phyloP scores from a whole-genome alignment of 2,797 vertebrate species.

The Huso huso region DNA sequence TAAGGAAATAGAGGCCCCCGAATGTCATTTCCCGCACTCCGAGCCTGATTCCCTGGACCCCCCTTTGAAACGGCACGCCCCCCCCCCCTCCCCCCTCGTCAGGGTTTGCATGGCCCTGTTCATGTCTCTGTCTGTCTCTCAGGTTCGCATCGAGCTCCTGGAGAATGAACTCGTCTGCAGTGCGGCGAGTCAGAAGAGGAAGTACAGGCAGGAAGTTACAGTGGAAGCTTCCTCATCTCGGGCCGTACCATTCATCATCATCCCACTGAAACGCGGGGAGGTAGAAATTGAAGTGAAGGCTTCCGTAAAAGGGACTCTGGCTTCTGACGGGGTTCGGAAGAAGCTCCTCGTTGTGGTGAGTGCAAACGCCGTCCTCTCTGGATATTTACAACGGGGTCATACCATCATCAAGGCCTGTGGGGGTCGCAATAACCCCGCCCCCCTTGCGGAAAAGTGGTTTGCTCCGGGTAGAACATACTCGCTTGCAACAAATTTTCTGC shows the following conservation, averaged over 20 bases:
- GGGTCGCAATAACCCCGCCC: no score
- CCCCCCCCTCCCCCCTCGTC: background rate
- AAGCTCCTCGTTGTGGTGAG: constrained; percentile 74
- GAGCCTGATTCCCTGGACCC: background rate
- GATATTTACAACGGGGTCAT: no score
- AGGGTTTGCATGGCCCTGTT: background rate
- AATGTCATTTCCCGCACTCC: background rate
- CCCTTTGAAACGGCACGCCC: no score
- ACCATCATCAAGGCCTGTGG: no score
- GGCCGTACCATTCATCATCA: constrained; percentile 62
- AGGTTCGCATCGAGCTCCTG: constrained; percentile 69
- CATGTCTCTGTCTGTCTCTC: accelerated
- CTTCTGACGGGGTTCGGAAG: constrained; percentile 63
- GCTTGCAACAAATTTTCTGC: no score
- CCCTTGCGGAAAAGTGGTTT: no score
- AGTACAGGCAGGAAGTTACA: constrained; percentile 38
- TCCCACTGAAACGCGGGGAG: constrained; percentile 60
- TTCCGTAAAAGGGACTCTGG: constrained; percentile 32
- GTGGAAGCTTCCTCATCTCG: constrained; percentile 41
- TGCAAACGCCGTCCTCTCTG: background rate
- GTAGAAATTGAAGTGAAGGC: constrained; percentile 69
- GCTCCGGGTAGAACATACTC: no score
- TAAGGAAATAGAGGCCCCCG: no score
- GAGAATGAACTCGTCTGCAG: constrained; percentile 66
- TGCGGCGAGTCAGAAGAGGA: constrained; percentile 56